A percentile compares a stretch with the other conserved stretches of the same genome.
Evolutionary conservation across 2,797 vertebrate species (phyloP).

Genomic region (Oceanodroma leucorhoa): DNA sequence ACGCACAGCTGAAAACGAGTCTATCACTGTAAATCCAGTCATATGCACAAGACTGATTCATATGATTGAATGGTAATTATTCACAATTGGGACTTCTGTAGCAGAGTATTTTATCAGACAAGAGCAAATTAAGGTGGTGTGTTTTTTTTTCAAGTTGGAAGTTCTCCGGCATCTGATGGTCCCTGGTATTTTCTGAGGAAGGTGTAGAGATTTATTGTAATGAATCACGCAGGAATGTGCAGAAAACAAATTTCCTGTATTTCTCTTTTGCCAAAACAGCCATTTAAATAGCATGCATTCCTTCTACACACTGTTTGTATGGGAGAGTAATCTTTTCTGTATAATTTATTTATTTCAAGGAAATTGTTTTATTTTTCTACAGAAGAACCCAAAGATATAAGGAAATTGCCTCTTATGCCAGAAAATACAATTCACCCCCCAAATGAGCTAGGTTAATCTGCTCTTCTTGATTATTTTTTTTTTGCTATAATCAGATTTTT

Average conservation of each 20-base stretch:
- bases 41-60: neutral
- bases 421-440: neutral
- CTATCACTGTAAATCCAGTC: neutral
- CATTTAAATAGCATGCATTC: neutral
- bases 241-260: neutral
- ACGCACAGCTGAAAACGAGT: neutral
- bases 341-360: neutral
- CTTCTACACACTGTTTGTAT: neutral
- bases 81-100: neutral
- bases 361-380: neutral
- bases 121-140: neutral
- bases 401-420: neutral
- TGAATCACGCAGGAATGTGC: neutral
- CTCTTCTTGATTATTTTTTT: conserved; percentile 4
- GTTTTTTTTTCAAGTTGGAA: neutral
- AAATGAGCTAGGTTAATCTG: neutral
- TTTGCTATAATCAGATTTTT: conserved; percentile 1
- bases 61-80: neutral
- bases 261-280: neutral
- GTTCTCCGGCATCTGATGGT: neutral
- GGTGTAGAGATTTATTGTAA: neutral
- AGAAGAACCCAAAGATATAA: neutral
- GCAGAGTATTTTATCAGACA: neutral
- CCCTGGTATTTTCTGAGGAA: neutral
- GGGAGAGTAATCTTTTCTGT: neutral